These are phyloP conservation scores for Siphonodentalium dalli DNA, from an alignment of 2,888 invertebrate species.

Conservation along the genomic window DNA sequence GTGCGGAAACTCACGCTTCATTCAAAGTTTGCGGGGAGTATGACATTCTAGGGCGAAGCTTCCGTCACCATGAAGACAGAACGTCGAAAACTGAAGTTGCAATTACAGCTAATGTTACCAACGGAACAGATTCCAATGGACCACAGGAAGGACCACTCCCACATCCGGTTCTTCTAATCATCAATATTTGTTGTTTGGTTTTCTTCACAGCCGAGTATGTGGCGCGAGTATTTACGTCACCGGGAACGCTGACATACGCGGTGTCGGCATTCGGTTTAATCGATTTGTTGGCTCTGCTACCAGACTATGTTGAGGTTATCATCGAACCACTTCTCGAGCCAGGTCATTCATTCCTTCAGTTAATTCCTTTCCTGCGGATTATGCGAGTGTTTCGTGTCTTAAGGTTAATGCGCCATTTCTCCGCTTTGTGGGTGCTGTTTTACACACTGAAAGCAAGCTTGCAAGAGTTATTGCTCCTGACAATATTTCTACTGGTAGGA, in stretches of 20 bases:
- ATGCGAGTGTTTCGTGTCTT: conserved; percentile 52
- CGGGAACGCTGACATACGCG: conserved; percentile 23
- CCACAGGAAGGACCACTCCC: too few relatives aligned
- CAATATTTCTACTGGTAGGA: conserved; percentile 52
- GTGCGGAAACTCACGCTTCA: conserved; percentile 33
- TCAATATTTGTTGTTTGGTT: conserved; percentile 30
- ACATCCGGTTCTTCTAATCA: conserved; percentile 29
- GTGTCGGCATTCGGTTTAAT: conserved; percentile 32
- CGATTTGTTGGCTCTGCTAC: conserved; percentile 38
- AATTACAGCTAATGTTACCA: too few relatives aligned
- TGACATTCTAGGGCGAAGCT: too few relatives aligned
- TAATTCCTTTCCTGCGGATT: conserved; percentile 44
- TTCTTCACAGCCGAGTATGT: conserved; percentile 36
- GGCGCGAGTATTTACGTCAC: conserved; percentile 22
- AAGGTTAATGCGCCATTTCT: conserved; percentile 48
- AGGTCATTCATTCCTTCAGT: conserved; percentile 29
- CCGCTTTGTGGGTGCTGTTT: conserved; percentile 55
- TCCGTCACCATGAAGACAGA: too few relatives aligned
- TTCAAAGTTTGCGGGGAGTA: conserved; percentile 28
- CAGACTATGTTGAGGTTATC: conserved; percentile 47
- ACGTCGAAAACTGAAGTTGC: too few relatives aligned
- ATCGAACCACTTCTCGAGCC: conserved; percentile 29
- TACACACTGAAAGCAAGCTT: conserved; percentile 55
- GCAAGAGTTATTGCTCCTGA: conserved; percentile 52
- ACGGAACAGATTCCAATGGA: too few relatives aligned